phyloP scores from a whole-genome alignment of 2,888 invertebrate species.

The Enoplolaimus lenunculus region DNA sequence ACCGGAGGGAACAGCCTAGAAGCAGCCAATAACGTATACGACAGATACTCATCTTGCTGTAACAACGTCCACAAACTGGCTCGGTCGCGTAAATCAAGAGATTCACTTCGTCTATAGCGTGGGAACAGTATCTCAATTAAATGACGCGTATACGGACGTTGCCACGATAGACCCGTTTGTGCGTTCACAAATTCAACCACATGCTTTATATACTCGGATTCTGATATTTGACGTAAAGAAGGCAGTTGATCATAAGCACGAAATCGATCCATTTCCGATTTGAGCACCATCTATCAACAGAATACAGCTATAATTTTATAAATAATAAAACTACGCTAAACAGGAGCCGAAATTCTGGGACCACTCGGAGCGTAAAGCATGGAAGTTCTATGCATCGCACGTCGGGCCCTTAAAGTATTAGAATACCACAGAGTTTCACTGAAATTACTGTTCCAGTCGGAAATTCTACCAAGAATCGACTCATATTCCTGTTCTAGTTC shows the following conservation, averaged over 20 bases:
- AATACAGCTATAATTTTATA: no score
- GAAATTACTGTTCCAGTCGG: no score
- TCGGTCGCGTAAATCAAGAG: slow-evolving; percentile 31
- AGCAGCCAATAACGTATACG: slow-evolving; percentile 32
- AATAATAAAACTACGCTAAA: no score
- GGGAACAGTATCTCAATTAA: slow-evolving; percentile 35
- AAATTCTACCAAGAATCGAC: no score
- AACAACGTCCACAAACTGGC: slow-evolving; percentile 35
- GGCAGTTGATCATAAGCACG: slow-evolving; percentile 29
- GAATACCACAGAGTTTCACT: no score
- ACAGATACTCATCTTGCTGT: slow-evolving; percentile 35
- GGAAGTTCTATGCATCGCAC: no score
- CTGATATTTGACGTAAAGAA: not conserved
- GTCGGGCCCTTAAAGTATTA: no score
- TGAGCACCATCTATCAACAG: slow-evolving; percentile 35
- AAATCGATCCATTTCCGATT: slow-evolving; percentile 29
- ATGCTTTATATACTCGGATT: slow-evolving; percentile 23
- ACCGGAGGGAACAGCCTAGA: slow-evolving; percentile 36
- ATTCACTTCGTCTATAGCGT: slow-evolving; percentile 12
- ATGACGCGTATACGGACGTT: slow-evolving; percentile 31
- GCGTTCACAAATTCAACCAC: slow-evolving; percentile 35
- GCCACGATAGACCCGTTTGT: slow-evolving; percentile 33
- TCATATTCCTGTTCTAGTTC: no score
- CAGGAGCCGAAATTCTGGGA: no score
- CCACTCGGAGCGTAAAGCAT: no score